Evolutionary conservation across 2,888 invertebrate species (phyloP), one percentile per base, ranked within the genome.

Genomic region (Drosophila birchii): DNA sequence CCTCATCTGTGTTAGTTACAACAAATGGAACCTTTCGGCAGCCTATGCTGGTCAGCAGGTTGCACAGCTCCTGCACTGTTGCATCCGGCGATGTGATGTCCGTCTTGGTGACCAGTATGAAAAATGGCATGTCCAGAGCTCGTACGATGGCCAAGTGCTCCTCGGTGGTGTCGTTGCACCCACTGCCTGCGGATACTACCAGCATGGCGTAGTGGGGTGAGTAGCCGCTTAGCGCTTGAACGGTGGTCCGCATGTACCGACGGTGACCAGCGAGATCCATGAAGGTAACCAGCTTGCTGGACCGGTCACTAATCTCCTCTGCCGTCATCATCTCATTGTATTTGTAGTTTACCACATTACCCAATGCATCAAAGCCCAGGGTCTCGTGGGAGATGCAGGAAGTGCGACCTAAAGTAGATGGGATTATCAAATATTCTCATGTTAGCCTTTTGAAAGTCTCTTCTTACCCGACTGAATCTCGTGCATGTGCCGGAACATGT

Each of bases 321-420:
- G 98, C 96, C 0, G 97, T 97, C 93, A 97, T 96, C 91, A 97
- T 95, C 89, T 97, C 97, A 44, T 96, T 96, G 81, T 96, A 96
- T 16, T 96, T 96, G 89, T 97, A 97, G 93, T 98, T 98, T 14
- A 98, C 95, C 3, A 97, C 95, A 90, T 97, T 95, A 1, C 97
- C 97, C 75, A 88, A 94, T 2, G 95, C 95, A 92, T 98, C 97
- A 92, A 99, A 99, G 11, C 99, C 99, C 8, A 99, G 94, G 79
- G 99, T 98, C 93, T 99, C 98, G 91, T 98, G 98, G 78, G 98
- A 98, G 88, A 99, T 97, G 6, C 98, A 98, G 0, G 98, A 98
- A 0, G 99, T 99, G 75, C 98, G 94, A 0, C 99, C 99, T 82
- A 8, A 29, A 63, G 3, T 3, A 0, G 16, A 23, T 3, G 23